Evolutionary conservation across 2,797 vertebrate species (phyloP), one percentile per base, ranked within the genome.

Genomic region (Sphenodon punctatus): DNA sequence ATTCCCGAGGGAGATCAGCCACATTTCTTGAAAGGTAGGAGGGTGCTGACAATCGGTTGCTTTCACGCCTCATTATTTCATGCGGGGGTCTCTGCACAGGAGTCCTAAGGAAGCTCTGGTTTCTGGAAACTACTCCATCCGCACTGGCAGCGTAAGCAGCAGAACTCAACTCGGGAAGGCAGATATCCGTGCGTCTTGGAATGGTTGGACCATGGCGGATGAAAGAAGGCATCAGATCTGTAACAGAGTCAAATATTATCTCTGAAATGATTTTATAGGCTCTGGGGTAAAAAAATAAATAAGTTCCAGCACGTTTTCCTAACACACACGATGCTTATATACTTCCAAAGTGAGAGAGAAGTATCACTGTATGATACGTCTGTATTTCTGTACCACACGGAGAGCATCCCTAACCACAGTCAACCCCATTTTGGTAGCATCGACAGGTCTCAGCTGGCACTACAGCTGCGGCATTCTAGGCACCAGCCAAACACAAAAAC

Each of bases 171-270:
- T 98, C 98, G 15, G 97, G 95, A 74, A 97, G 94, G 61, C 97
- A 96, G 74, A 98, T 93, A 87, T 99, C 98, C 16, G 97, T 95
- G 81, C 99, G 97, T 88, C 99, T 95, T 27, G 98, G 98, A 86
- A 99, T 99, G 77, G 98, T 99, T 38, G 98, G 98, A 60, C 98
- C 98, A 79, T 99, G 98, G 30, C 99, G 98, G 90, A 99, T 99
- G 77, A 99, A 99, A 1, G 98, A 99, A 90, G 98, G 98, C 98
- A 99, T 99, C 81, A 99, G 96, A 96, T 98, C 99, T 99, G 89
- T 5, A 39, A 76, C 0, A 76, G 46, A 86, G 63, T 36, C 66
- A 70, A 71, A 74, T 32, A 34, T 59, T 1, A 78, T 39, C 16
- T 82, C 15, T 75, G 75, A 56, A n/a, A n/a, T n/a, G n/a, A n/a